A percentile compares a stretch with the other conserved stretches of the same genome.
phyloP scores from a whole-genome alignment of 2,797 vertebrate species.

The Smutsia gigantea region DNA sequence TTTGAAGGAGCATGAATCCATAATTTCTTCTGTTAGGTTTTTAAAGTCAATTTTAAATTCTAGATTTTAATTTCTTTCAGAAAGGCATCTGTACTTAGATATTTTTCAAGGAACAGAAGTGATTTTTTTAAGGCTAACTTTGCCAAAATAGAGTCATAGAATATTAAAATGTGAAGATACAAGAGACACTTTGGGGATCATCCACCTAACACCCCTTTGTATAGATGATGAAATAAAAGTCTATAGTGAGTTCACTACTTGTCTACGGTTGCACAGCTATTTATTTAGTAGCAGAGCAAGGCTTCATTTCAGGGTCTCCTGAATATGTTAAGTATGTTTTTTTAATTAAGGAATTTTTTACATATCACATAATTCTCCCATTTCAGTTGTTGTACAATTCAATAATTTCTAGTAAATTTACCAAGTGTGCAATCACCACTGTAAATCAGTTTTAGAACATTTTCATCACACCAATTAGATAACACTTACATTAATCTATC shows the following conservation, averaged over 20 bases:
- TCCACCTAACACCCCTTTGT: background rate
- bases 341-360: background rate
- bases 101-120: conserved; percentile 22
- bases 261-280: background rate
- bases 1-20: background rate
- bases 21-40: background rate
- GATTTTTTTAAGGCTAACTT: background rate
- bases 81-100: background rate
- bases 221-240: background rate
- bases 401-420: conserved; percentile 1
- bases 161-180: background rate
- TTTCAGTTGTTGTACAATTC: background rate
- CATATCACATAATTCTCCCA: background rate
- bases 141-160: background rate
- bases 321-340: background rate
- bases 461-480: background rate
- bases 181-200: background rate
- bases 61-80: conserved; percentile 32
- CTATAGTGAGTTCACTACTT: background rate
- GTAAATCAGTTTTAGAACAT: background rate
- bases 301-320: background rate
- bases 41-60: background rate
- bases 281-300: background rate
- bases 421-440: background rate
- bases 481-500: background rate